Conservation (phyloP, 2,888 invertebrate species). For the Siphonodentalium dalli region DNA sequence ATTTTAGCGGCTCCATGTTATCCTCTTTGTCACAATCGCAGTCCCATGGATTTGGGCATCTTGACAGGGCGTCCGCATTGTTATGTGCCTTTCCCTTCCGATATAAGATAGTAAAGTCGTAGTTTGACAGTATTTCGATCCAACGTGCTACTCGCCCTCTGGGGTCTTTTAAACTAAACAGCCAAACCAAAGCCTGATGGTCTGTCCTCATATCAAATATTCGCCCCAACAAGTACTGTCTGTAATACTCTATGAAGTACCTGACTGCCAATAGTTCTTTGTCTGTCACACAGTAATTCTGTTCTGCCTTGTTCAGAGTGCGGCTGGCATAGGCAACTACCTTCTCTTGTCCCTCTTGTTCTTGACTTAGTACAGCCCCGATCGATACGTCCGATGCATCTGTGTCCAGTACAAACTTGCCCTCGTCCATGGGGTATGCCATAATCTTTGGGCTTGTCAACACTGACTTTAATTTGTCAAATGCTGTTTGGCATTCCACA, state of each 20-base stretch:
- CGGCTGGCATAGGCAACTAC: slow-evolving; percentile 24
- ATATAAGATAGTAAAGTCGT: slow-evolving; percentile 25
- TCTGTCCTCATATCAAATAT: slow-evolving; percentile 18
- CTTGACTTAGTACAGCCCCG: slow-evolving; percentile 28
- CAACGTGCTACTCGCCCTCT: slow-evolving; percentile 25
- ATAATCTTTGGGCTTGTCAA: slow-evolving; percentile 6
- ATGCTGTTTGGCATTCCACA: not conserved
- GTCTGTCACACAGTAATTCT: slow-evolving; percentile 23
- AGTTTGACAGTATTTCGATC: slow-evolving; percentile 23
- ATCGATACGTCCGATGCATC: slow-evolving; percentile 21
- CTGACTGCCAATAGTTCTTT: slow-evolving; percentile 18
- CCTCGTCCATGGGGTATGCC: slow-evolving; percentile 12
- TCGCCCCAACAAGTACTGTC: slow-evolving; percentile 21
- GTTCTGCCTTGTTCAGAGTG: slow-evolving; percentile 21
- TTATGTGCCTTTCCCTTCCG: slow-evolving; percentile 25
- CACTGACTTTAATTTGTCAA: not conserved
- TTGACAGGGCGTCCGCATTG: slow-evolving; percentile 28
- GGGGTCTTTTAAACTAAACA: slow-evolving; percentile 28
- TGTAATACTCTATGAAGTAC: slow-evolving; percentile 17
- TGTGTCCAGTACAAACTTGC: slow-evolving; percentile 22
- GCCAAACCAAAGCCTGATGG: slow-evolving; percentile 22
- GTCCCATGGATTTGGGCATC: slow-evolving; percentile 21
- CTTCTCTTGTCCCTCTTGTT: slow-evolving; percentile 3
- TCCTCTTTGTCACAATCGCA: slow-evolving; percentile 19
- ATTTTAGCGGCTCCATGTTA: slow-evolving; percentile 3